phyloP scores from a whole-genome alignment of 2,797 vertebrate genomes.

The Lophotriccus pileatus region DNA sequence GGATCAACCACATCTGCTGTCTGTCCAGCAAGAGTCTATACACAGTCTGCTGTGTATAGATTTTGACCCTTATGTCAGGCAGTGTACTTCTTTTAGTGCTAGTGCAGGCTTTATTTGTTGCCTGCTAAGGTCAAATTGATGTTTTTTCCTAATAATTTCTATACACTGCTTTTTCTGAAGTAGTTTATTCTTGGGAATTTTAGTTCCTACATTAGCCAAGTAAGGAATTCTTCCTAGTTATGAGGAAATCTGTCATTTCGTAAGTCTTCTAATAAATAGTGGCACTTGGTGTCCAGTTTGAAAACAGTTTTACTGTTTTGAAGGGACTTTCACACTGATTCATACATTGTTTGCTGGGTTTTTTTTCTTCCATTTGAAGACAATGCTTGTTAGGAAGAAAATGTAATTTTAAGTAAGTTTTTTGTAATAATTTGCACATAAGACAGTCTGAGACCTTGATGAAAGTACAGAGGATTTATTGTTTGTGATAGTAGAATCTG shows the following conservation, averaged over 20 bases:
- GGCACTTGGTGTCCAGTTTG: neutral
- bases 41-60: neutral
- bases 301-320: neutral
- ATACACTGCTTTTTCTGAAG: neutral
- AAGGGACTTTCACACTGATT: neutral
- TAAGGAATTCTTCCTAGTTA: neutral
- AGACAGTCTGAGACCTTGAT: neutral
- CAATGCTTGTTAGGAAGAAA: neutral
- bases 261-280: neutral
- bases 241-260: neutral
- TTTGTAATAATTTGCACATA: neutral
- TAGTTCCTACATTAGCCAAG: neutral
- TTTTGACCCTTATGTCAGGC: neutral
- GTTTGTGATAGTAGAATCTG: neutral
- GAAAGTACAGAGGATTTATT: neutral
- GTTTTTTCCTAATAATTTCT: neutral
- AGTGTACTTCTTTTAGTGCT: neutral
- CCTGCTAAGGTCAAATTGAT: neutral
- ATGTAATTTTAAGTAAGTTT: neutral
- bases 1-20: neutral
- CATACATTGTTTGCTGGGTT: accelerated
- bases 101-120: neutral
- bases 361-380: neutral
- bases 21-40: neutral
- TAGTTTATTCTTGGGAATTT: neutral